Percentiles rank a stretch among this genome's conserved stretches.
These are phyloP conservation scores for Leiothrix lutea DNA, from an alignment of 2,113 vertebrate species.

Conservation along the genomic window DNA sequence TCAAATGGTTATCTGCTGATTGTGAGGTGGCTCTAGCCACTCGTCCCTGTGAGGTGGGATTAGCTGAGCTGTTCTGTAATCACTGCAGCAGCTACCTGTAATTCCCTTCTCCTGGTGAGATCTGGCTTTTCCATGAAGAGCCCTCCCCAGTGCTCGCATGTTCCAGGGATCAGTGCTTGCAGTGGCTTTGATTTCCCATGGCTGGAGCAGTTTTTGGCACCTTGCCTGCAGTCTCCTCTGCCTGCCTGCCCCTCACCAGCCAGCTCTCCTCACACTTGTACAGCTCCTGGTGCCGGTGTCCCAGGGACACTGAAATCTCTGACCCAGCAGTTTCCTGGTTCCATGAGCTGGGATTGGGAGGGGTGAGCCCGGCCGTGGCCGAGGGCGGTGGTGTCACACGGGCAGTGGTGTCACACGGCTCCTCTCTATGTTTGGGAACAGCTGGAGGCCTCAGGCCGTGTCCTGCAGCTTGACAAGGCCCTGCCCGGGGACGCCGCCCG, in stretches of 20 bases:
- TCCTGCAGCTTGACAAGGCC: slow-evolving; percentile 80
- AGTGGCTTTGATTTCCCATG: neutral
- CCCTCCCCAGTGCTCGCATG: neutral
- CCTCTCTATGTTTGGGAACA: slow-evolving; percentile 73
- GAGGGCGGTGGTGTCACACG: neutral
- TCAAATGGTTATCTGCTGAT: neutral
- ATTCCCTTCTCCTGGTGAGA: neutral
- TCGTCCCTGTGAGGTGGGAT: neutral
- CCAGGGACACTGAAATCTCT: neutral
- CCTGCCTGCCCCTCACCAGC: neutral
- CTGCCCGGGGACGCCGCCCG: slow-evolving; percentile 84
- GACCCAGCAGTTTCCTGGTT: neutral
- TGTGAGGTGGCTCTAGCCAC: neutral
- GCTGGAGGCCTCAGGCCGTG: slow-evolving; percentile 88
- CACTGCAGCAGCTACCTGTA: neutral
- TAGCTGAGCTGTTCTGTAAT: neutral
- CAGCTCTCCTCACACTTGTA: neutral
- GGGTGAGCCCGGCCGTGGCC: neutral
- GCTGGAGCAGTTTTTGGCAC: neutral
- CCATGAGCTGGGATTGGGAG: neutral
- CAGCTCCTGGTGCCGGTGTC: neutral
- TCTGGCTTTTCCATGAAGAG: neutral
- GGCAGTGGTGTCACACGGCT: neutral
- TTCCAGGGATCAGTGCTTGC: rapidly evolving
- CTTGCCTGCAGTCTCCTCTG: neutral